Base-by-base conservation (phyloP, 2,888 invertebrate genomes). In the Patella ulyssiponensis region DNA sequence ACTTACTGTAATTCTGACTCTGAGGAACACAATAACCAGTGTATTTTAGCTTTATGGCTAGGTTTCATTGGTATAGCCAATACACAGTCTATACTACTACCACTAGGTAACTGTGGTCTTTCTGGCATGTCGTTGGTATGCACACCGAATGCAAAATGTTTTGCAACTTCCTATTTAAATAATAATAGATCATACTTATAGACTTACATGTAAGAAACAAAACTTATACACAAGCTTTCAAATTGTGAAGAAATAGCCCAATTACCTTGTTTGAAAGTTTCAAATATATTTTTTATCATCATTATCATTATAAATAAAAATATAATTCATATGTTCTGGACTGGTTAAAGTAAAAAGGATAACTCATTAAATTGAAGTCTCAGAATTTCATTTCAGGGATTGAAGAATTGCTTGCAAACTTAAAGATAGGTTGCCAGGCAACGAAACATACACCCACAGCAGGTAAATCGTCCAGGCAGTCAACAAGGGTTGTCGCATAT, bases 21-120 rank as follows among this genome's bases (percentile, higher is more conserved):
- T 20, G 95, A 95, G 90, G 95, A 94, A 51, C 95, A 95, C 81
- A 96, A 93, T 93, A 96, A 95, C 96, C 96, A 96, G 82, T 95
- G 94, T 12, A 96, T 95, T 83, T 94, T 94, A 9, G 95, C 94
- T 9, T 95, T 94, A 84, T 94, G 86, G 78, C 84, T 86, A 15
- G 87, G 93, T 76, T 94, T 93, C 76, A 95, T 95, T 2, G 96
- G 96, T 71, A 96, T 93, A 0, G 95, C 96, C 92, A 96, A 94
- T 56, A 96, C 93, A 91, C 95, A 95, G n/a, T 94, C 94, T 33
- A 95, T 92, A 82, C 93, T 93, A 79, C 95, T 94, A 1, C 95
- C 94, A 0, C 93, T 93, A 0, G 96, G 96, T 80, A 95, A 92
- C 82, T 94, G 93, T 0, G 96, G 96, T 81, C 95, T 92, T 83